Evolutionary conservation across 2,797 vertebrate genomes (phyloP).

Genomic region (Eidolon dupreanum): DNA sequence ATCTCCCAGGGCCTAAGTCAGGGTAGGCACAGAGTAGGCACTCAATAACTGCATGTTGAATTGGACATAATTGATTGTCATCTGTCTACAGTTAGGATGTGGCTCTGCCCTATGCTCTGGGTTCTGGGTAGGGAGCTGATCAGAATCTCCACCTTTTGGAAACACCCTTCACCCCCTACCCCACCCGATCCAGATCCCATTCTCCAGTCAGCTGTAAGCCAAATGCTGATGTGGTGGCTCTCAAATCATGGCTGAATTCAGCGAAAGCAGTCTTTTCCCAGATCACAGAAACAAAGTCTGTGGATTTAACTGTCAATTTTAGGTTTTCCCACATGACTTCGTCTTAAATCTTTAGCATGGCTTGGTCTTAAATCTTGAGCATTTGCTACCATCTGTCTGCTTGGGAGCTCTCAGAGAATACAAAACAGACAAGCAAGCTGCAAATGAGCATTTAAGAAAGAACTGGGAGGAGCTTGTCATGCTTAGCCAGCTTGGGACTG

Average conservation of each 20-base stretch:
- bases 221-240: background rate
- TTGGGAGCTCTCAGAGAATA: background rate
- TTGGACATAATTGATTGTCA: background rate
- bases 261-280: background rate
- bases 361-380: slow-evolving; percentile 4
- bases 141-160: background rate
- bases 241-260: background rate
- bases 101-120: background rate
- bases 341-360: background rate
- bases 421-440: slow-evolving; percentile 11
- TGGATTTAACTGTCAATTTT: background rate
- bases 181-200: background rate
- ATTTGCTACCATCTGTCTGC: background rate
- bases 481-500: slow-evolving; percentile 18
- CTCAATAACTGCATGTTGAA: background rate
- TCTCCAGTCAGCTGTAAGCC: background rate
- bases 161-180: background rate
- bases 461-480: background rate
- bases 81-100: background rate
- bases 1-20: background rate
- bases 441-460: background rate
- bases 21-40: background rate
- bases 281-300: background rate
- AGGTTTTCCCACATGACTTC: background rate
- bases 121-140: background rate